Base-by-base conservation (phyloP, 1,140 invertebrate genomes). In the Caenorhabditis brenneri region DNA sequence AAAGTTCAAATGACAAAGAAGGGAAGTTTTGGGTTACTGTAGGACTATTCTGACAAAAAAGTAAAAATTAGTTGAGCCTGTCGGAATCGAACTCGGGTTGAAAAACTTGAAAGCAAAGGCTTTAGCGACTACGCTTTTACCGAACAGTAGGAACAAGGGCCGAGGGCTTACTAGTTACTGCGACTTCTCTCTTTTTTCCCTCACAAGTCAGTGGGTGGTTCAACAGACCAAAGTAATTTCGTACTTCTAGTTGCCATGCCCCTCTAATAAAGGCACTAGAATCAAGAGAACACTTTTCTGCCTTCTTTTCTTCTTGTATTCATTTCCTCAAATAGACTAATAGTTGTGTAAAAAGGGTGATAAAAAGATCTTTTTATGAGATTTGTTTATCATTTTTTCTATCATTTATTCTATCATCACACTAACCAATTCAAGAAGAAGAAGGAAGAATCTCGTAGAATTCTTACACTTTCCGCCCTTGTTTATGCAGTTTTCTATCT, bases 351-450 rank as follows among this genome's bases (percentile, higher is more conserved):
- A 65, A 65, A 33, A 65, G n/a, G n/a, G 58, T 65, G 29, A 46
- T 74, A 74, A 42, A 74, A 74, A 55, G 53, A 74, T 74, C 65
- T 22, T 7, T 19, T 36, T 65, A 19, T 74, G 36, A 46, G 36
- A 74, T 39, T 74, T 74, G 65, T 74, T 74, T 39, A 74, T 74
- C 65, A 42, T 10, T 42, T 42, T 42, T n/a, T n/a, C n/a, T n/a
- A n/a, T n/a, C n/a, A n/a, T n/a, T n/a, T n/a, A n/a, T n/a, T n/a
- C n/a, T n/a, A n/a, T n/a, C n/a, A 74, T 74, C 65, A 74, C 65
- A 74, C 65, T 19, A 74, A 29, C 24, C 22, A 27, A 74, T 33
- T 6, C 33, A 31, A 29, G n/a, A 42, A 24, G 24, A 42, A 42
- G 22, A 15, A 74, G 29, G n/a, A 74, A 24, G 36, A 39, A 10